A percentile compares a stretch with the other conserved stretches of the same genome.
phyloP scores from a whole-genome alignment of 1,140 invertebrate species.

The Cyclina sinensis region DNA sequence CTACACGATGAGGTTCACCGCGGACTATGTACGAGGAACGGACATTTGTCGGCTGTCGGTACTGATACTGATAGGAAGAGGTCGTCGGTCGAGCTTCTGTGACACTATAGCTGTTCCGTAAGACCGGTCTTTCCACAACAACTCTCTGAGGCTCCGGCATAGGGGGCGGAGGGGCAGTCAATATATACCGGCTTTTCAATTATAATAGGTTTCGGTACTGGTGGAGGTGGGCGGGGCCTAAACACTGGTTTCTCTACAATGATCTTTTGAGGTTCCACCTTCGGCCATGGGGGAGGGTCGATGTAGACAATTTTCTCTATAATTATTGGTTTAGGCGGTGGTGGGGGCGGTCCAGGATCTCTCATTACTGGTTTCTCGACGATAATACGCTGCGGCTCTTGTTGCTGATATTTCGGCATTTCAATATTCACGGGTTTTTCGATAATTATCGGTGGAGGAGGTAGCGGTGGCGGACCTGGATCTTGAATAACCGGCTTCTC shows the following conservation, averaged over 20 bases:
- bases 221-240: constrained; percentile 37
- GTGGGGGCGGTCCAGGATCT: constrained; percentile 53
- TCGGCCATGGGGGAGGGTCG: constrained; percentile 46
- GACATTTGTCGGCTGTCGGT: constrained; percentile 12
- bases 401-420: constrained; percentile 33
- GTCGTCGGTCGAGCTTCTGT: constrained; percentile 5
- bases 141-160: constrained; percentile 22
- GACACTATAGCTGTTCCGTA: constrained; percentile 19
- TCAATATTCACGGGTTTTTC: constrained; percentile 51
- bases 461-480: constrained; percentile 14
- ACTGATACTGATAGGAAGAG: background rate
- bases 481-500: constrained; percentile 51
- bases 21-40: constrained; percentile 23
- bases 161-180: background rate
- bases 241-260: constrained; percentile 49
- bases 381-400: constrained; percentile 45
- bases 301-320: constrained; percentile 54
- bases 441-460: constrained; percentile 29
- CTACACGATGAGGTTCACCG: background rate
- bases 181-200: constrained; percentile 56
- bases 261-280: constrained; percentile 46
- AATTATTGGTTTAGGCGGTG: constrained; percentile 47
- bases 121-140: constrained; percentile 26
- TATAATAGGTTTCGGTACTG: constrained; percentile 23
- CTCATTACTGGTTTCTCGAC: constrained; percentile 47